Percentiles rank a stretch among this genome's conserved stretches.
Evolutionary conservation across 2,113 vertebrate genomes (phyloP).

Genomic region (Myxocyprinus asiaticus): DNA sequence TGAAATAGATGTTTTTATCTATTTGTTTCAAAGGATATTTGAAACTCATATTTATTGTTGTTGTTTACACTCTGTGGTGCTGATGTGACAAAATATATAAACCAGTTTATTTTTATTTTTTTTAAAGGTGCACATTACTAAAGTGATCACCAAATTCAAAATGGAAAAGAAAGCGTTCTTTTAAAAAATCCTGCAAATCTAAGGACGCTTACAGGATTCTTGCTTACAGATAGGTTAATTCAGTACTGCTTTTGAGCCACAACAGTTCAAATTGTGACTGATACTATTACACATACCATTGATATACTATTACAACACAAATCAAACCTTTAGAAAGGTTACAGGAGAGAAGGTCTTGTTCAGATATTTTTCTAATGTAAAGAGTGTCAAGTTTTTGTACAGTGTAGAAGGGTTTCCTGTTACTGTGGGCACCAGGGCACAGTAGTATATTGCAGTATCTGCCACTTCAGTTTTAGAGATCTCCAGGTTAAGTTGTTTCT

Average conservation of each 20-base stretch:
- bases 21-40: too few species aligned
- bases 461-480: conserved; percentile 31
- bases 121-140: too few species aligned
- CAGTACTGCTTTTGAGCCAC: too few species aligned
- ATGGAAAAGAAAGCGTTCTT: too few species aligned
- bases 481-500: conserved; percentile 10
- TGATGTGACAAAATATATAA: too few species aligned
- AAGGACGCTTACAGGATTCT: too few species aligned
- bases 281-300: background rate
- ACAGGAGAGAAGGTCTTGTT: conserved; percentile 6
- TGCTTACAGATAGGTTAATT: too few species aligned
- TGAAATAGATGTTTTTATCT: background rate
- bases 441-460: conserved; percentile 47
- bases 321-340: background rate
- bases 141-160: too few species aligned
- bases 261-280: too few species aligned
- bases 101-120: too few species aligned
- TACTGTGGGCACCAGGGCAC: background rate
- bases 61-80: too few species aligned
- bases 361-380: background rate
- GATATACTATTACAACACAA: background rate
- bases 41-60: background rate
- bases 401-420: conserved; percentile 11
- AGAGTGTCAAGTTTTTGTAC: conserved; percentile 35
- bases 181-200: too few species aligned